These are phyloP conservation scores for Ochropleura plecta DNA, from an alignment of 2,888 invertebrate genomes.

Conservation along the genomic window DNA sequence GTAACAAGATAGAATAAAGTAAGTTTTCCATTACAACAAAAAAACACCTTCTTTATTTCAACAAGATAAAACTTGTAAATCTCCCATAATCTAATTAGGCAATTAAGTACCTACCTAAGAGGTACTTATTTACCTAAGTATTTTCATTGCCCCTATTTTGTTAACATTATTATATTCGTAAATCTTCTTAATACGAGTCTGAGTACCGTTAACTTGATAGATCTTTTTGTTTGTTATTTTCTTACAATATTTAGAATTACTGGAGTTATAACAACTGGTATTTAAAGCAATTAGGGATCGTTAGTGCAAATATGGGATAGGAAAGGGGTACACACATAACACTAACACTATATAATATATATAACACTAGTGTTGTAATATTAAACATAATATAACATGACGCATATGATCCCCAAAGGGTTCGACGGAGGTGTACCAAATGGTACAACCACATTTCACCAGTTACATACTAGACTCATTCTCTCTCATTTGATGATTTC, in stretches of 20 bases:
- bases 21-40: not conserved
- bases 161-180: slow-evolving; percentile 66
- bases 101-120: slow-evolving; percentile 55
- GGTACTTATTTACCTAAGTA: slow-evolving; percentile 61
- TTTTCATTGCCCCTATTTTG: slow-evolving; percentile 63
- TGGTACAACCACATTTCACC: too few relatives aligned
- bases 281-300: not conserved
- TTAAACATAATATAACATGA: too few relatives aligned
- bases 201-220: slow-evolving; percentile 66
- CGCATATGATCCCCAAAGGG: too few relatives aligned
- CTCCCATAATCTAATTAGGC: slow-evolving; percentile 59
- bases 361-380: not conserved
- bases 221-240: slow-evolving; percentile 64
- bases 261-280: not conserved
- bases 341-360: too few relatives aligned
- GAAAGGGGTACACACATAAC: too few relatives aligned
- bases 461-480: too few relatives aligned
- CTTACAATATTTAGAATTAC: slow-evolving; percentile 26
- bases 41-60: not conserved
- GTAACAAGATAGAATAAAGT: not conserved
- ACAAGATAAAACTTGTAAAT: slow-evolving; percentile 34
- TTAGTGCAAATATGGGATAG: not conserved
- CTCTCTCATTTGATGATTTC: too few relatives aligned
- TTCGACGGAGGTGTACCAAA: too few relatives aligned
- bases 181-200: slow-evolving; percentile 68